A percentile compares a stretch with the other conserved stretches of the same genome.
These are phyloP conservation scores for Mesodorylaimus sp. DNA, from an alignment of 2,888 invertebrate species.

Conservation along the genomic window DNA sequence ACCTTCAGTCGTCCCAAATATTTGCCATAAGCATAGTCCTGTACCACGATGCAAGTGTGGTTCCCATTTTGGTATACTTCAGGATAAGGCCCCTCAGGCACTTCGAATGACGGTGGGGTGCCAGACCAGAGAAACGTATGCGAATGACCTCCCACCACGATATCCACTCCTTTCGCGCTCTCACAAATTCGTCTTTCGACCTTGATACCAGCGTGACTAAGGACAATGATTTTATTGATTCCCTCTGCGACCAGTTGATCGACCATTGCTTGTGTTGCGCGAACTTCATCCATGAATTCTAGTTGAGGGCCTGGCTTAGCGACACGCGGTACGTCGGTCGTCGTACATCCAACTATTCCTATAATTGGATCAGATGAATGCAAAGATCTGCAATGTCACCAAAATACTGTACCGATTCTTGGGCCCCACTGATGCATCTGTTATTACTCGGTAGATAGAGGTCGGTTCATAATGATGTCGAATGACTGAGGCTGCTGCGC, in stretches of 20 bases:
- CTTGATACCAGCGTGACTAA: constrained; percentile 68
- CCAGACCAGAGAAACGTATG: constrained; percentile 74
- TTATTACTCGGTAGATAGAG: no score
- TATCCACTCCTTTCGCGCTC: constrained; percentile 56
- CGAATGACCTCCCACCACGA: constrained; percentile 75
- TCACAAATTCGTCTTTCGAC: constrained; percentile 56
- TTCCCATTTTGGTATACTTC: no score
- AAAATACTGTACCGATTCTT: no score
- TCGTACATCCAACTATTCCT: no score
- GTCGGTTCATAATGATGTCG: no score
- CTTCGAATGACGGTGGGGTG: constrained; percentile 5
- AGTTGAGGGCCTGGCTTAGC: no score
- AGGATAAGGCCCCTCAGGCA: constrained; percentile 8
- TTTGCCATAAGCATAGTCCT: constrained; percentile 75
- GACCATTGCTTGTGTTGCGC: constrained; percentile 18
- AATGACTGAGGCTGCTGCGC: no score
- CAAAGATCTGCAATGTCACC: no score
- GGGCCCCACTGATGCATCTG: no score
- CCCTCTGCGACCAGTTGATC: constrained; percentile 36
- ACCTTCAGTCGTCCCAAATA: constrained; percentile 59
- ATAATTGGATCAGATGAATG: no score
- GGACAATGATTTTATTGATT: constrained; percentile 59
- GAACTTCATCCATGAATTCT: neutral
- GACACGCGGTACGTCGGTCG: no score
- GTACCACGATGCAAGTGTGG: constrained; percentile 44